Percentiles rank a stretch among this genome's conserved stretches.
phyloP scores from a whole-genome alignment of 37 sponge, comb jelly and placozoan species.

The Trichoplax adhaerens region DNA sequence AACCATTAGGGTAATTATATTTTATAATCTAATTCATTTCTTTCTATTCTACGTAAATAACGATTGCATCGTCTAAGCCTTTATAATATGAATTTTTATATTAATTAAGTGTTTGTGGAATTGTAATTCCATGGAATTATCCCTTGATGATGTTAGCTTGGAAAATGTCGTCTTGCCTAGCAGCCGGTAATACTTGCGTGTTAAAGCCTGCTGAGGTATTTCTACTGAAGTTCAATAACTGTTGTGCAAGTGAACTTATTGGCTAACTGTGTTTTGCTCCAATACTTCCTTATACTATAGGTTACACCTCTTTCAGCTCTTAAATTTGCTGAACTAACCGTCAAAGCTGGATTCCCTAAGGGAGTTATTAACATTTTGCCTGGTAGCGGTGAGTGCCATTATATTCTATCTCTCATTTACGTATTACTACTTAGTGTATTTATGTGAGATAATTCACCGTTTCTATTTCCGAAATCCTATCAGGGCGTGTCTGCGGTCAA shows the following conservation, averaged over 20 bases:
- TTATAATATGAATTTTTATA: too few relatives aligned
- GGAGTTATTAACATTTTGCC: slow-evolving; percentile 80
- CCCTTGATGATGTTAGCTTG: slow-evolving; percentile 90
- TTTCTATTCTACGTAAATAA: too few relatives aligned
- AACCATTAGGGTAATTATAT: slow-evolving; percentile 58
- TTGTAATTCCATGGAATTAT: slow-evolving; percentile 90
- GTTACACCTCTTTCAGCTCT: slow-evolving; percentile 84
- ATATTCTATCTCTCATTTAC: not conserved
- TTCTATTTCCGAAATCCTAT: not conserved
- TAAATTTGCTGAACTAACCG: slow-evolving; percentile 78
- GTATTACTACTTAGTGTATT: not conserved
- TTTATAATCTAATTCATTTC: too few relatives aligned
- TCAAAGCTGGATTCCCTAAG: slow-evolving; percentile 66
- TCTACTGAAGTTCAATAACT: too few relatives aligned
- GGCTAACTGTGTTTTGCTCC: too few relatives aligned
- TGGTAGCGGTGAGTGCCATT: slow-evolving; percentile 9
- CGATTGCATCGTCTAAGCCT: too few relatives aligned
- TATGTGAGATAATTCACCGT: not conserved
- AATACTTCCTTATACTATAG: slow-evolving; percentile 8
- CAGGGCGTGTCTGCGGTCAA: slow-evolving; percentile 58
- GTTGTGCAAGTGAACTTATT: too few relatives aligned
- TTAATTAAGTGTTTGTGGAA: slow-evolving; percentile 50
- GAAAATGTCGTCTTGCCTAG: slow-evolving; percentile 80
- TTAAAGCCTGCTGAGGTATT: slow-evolving; percentile 80
- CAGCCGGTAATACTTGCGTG: slow-evolving; percentile 81